Evolutionary conservation across 2,797 vertebrate species (phyloP), one percentile per base, ranked within the genome.

Genomic region (Xenopus petersii): DNA sequence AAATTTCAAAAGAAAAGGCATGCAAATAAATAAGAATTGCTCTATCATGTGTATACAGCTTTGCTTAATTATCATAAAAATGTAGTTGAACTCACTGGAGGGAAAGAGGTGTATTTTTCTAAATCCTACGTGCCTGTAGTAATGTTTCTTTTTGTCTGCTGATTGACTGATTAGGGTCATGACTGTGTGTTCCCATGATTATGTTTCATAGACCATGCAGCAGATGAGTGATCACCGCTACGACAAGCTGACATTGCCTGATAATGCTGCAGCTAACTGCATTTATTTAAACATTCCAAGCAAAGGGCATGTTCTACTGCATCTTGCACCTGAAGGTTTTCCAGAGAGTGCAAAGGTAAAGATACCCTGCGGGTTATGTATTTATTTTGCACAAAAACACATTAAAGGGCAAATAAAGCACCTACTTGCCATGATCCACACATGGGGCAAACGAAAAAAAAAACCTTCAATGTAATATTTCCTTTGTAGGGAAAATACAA

Each of bases 181-280:
- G 58, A 7, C 63, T 80, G 51, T 0, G 15, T 79, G 56, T 75
- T 77, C 12, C 17, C 24, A 60, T 60, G 10, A 60, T 60, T 60
- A 60, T 85, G 73, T 86, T 75, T 26, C 75, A 15, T 80, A 99
- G 98, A 96, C 92, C 80, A 98, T 99, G 95, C 96, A 98, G 56
- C 95, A 99, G 82, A 96, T 98, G 95, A 98, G 96, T 0, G 95
- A 98, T 87, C 94, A 98, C 81, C 95, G 93, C 83, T 99, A 99
- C 0, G 96, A 98, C 89, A 98, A 97, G 75, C 91, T 99, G 88
- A 98, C 95, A 0, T 89, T 99, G 82, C 96, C 95, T 0, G 95
- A 98, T 0, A 94, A 99, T 46, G 9, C 80, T 0, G 96, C 96
- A 0, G 96, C 98, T 12, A 99, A 99, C 90, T 97, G 95, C 80